These are phyloP conservation scores for Aegotheles bennettii DNA, from an alignment of 2,113 vertebrate genomes.

Conservation along the genomic window DNA sequence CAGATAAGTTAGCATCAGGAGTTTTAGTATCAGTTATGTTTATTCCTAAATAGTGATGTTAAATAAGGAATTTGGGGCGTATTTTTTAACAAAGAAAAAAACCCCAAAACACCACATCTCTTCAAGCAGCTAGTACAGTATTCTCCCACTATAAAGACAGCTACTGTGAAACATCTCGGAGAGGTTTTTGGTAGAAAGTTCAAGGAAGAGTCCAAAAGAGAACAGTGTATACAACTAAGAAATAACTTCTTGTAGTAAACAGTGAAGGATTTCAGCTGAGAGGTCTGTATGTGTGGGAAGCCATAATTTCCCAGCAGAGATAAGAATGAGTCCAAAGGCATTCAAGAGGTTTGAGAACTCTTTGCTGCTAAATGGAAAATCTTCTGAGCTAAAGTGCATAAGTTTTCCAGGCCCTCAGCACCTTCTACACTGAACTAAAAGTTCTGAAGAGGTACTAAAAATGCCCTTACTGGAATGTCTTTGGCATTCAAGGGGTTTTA, in stretches of 20 bases:
- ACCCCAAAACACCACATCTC: background rate
- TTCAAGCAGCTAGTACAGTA: background rate
- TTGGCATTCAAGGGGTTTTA: background rate
- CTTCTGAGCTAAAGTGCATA: background rate
- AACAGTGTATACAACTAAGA: background rate
- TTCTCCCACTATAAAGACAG: background rate
- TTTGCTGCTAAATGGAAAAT: background rate
- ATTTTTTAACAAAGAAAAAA: background rate
- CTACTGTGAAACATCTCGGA: background rate
- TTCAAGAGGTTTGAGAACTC: background rate
- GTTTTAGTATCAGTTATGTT: background rate
- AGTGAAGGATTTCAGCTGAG: background rate
- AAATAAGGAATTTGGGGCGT: background rate
- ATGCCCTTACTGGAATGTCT: background rate
- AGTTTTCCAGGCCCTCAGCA: background rate
- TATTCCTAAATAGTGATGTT: background rate
- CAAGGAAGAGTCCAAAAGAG: background rate
- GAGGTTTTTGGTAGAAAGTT: background rate
- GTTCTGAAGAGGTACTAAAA: background rate
- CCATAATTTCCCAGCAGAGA: background rate
- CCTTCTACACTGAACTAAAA: background rate
- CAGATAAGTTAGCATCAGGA: background rate
- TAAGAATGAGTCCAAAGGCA: background rate
- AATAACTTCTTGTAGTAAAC: background rate
- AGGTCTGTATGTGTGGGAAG: background rate